These are phyloP conservation scores for Lateolabrax maculatus DNA, from an alignment of 2,797 vertebrate genomes.

Conservation along the genomic window DNA sequence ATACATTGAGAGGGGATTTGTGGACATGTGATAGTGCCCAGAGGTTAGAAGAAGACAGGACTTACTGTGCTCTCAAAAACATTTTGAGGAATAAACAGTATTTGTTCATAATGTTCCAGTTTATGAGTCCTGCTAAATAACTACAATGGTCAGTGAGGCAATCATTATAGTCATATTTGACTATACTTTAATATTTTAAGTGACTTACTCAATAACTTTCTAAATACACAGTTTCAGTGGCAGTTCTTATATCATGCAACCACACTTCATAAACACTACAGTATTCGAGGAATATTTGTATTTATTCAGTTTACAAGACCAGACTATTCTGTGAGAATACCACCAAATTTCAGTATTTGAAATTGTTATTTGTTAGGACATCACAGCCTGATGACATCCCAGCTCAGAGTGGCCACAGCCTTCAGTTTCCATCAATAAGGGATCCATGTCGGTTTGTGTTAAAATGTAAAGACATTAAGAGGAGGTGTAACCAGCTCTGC, in stretches of 20 bases:
- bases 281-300: background rate
- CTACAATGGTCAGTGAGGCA: background rate
- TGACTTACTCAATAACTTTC: background rate
- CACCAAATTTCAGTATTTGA: background rate
- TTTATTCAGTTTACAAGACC: background rate
- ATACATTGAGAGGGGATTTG: conserved; percentile 35
- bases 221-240: background rate
- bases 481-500: conserved; percentile 37
- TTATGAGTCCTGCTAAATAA: background rate
- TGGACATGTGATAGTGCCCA: conserved; percentile 40
- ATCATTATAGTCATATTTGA: background rate
- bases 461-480: conserved; percentile 33
- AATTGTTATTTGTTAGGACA: background rate
- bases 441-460: conserved; percentile 17
- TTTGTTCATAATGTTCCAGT: conserved; percentile 13
- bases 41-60: conserved; percentile 22
- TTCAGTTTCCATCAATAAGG: conserved; percentile 17
- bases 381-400: conserved; percentile 20
- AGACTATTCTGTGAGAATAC: background rate
- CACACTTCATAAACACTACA: conserved; percentile 1
- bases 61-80: conserved; percentile 7
- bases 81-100: background rate
- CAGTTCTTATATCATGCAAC: background rate
- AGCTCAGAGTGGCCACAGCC: conserved; percentile 2
- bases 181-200: background rate